Base-by-base conservation (phyloP, 64 coral and sea anemone genomes). In the Acropora yongei region DNA sequence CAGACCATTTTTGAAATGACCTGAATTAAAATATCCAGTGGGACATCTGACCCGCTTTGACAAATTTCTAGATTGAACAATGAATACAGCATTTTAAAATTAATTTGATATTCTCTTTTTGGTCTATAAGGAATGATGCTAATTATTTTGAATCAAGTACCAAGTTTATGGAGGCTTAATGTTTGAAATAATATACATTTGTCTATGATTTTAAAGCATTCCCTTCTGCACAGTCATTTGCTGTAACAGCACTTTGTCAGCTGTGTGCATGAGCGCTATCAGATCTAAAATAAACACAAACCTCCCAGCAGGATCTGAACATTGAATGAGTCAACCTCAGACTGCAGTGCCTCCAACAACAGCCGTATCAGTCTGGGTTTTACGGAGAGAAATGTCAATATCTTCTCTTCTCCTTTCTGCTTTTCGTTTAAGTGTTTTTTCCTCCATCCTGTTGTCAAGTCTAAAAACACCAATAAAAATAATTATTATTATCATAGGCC, bases 221-320 rank as follows among this genome's bases (percentile, higher is more conserved):
- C 30, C 30, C 30, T 30, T 30, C 30, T 30, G 30, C 30, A 30
- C 30, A 30, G 51, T 4, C 51, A 5, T 55, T 13, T 63, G 60
- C 11, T 63, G 60, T 63, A 63, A 63, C 0, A 12, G 11, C 0
- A 63, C 3, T 14, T 13, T 13, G 13, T 3, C 13, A 10, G 60
- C 60, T 55, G 4, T 55, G 51, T 55, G 4, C 9, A 55, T 5
- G 51, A 55, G 9, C 9, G 51, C 30, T 55, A 9, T 55, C 4
- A 55, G 51, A 63, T 13, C 11, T 11, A 44, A 9, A 8, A 41
- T 2, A 40, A 2, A 44, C 20, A 67, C 69, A 77, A 47, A 99
- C 97, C 97, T 96, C 94, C 97, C 17, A 99, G 89, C 19, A 99
- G 66, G 17, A 99, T 93, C 75, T 99, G 97, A 18, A 96, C 94